These are phyloP conservation scores for Adelognathus sp. DNA, from an alignment of 2,888 invertebrate species.

Conservation along the genomic window DNA sequence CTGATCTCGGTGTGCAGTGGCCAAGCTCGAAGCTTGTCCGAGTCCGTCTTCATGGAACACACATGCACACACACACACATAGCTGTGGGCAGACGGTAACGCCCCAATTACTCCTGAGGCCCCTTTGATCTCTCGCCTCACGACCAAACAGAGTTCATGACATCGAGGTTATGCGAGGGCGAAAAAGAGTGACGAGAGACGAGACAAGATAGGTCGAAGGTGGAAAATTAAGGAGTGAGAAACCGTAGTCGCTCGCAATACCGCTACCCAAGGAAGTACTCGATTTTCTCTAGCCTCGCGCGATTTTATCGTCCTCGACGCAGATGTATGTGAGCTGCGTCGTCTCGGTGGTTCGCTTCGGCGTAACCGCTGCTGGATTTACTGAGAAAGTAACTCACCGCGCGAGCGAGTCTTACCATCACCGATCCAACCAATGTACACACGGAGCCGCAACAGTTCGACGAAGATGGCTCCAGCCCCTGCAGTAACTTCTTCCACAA, in stretches of 20 bases:
- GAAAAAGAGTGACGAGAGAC: background rate
- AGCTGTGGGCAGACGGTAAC: conserved; percentile 24
- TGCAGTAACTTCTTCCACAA: conserved; percentile 32
- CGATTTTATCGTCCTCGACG: conserved; percentile 53
- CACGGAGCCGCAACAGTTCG: conserved; percentile 17
- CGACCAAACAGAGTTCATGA: conserved; percentile 64
- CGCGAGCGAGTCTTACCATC: conserved; percentile 33
- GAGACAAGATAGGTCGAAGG: background rate
- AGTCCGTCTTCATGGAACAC: background rate
- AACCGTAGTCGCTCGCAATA: conserved; percentile 20
- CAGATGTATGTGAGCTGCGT: conserved; percentile 1
- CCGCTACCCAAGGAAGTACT: conserved; percentile 47
- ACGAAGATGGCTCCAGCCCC: conserved; percentile 34
- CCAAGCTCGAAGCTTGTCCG: background rate
- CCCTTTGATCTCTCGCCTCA: conserved; percentile 60
- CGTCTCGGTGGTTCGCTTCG: background rate
- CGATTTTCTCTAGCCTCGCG: conserved; percentile 53
- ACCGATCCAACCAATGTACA: background rate
- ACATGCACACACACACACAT: background rate
- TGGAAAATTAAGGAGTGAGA: conserved; percentile 42
- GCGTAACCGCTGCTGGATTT: background rate
- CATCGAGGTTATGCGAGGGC: conserved; percentile 28
- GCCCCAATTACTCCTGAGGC: conserved; percentile 59
- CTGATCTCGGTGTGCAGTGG: background rate
- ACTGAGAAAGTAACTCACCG: conserved; percentile 49